phyloP scores from a whole-genome alignment of 2,113 vertebrate species.

The Egretta garzetta region DNA sequence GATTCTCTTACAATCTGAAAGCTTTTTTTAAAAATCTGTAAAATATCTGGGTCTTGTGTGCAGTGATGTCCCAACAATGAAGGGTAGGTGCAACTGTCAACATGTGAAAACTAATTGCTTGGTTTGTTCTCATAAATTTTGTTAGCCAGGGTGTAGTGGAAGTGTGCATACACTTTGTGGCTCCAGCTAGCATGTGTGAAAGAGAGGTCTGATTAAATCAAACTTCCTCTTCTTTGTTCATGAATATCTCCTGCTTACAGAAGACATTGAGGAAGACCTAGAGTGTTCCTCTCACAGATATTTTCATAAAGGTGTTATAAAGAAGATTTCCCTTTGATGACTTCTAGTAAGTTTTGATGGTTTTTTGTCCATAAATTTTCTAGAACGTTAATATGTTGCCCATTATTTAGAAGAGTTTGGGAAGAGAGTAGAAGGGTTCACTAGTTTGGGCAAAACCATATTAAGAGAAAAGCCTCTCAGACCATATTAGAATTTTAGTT shows the following conservation, averaged over 20 bases:
- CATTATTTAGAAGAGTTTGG: background rate
- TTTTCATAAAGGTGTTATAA: background rate
- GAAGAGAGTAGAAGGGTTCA: background rate
- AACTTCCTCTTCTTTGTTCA: constrained; percentile 17
- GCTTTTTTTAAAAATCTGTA: background rate
- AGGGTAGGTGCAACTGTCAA: background rate
- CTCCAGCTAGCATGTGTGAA: background rate
- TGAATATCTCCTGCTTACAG: background rate
- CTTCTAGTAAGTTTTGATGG: background rate
- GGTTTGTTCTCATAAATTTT: constrained; percentile 26
- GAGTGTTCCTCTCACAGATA: background rate
- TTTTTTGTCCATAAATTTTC: background rate
- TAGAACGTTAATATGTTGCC: background rate
- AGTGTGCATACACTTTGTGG: background rate
- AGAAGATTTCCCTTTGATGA: background rate
- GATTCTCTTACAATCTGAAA: background rate
- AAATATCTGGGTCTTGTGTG: background rate
- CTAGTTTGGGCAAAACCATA: background rate
- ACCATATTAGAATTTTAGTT: background rate
- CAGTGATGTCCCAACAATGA: background rate
- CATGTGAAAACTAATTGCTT: background rate
- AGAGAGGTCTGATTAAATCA: constrained; percentile 15
- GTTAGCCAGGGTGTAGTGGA: background rate
- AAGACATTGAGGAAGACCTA: background rate
- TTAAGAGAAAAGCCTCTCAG: background rate